Evolutionary conservation across 2,888 invertebrate genomes (phyloP).

Genomic region (Apotomis betuletana): DNA sequence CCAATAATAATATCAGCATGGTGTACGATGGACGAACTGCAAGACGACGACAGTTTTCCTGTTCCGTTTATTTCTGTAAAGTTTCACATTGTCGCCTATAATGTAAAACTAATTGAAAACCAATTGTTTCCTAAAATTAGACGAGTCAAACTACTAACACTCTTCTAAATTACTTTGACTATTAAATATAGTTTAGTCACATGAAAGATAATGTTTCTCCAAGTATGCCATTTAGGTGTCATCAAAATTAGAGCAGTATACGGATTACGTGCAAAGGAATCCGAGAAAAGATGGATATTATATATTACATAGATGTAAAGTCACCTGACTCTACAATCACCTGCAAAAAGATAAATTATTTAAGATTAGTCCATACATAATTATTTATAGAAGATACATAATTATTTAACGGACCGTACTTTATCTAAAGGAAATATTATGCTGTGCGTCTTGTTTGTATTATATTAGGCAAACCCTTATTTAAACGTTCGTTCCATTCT

Average conservation of each 20-base stretch:
- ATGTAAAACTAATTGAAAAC: not conserved
- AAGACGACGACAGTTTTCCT: constrained; percentile 6
- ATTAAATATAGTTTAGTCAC: constrained; percentile 18
- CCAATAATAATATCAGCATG: not conserved
- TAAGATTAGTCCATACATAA: too few species aligned
- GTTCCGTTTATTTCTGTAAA: constrained; percentile 11
- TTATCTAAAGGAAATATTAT: too few species aligned
- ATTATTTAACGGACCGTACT: too few species aligned
- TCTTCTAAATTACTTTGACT: constrained; percentile 15
- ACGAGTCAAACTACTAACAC: constrained; percentile 14
- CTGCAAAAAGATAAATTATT: too few species aligned
- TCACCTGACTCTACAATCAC: too few species aligned
- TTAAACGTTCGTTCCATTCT: not conserved
- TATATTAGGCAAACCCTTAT: too few species aligned
- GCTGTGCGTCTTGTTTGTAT: too few species aligned
- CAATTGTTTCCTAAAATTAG: constrained; percentile 1
- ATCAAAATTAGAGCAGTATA: not conserved
- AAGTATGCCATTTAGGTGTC: not conserved
- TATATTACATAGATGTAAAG: too few species aligned
- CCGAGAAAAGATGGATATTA: too few species aligned
- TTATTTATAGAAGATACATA: too few species aligned
- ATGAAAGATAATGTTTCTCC: not conserved
- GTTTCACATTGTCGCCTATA: not conserved
- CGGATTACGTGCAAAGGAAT: too few species aligned
- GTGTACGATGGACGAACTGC: not conserved